Conservation (phyloP, 1,140 invertebrate species). For the Lepidurus packardi region DNA sequence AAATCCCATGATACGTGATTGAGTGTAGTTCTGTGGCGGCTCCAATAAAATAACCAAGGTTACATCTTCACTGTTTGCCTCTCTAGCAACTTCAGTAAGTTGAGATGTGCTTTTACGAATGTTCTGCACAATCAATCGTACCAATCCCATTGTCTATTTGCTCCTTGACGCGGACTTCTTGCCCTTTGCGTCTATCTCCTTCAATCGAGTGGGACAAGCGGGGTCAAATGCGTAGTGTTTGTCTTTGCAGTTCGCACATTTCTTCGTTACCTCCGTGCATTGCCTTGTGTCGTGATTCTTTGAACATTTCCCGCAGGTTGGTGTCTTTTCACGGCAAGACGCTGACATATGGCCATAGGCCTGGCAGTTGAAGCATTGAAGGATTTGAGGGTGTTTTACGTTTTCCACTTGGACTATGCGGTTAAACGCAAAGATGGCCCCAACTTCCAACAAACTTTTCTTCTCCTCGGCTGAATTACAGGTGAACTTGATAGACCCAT, state of each 20-base stretch:
- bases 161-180: neutral
- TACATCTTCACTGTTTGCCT: neutral
- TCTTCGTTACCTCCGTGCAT: neutral
- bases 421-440: too few species aligned
- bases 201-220: neutral
- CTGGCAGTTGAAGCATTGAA: too few species aligned
- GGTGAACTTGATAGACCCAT: too few species aligned
- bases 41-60: neutral
- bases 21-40: neutral
- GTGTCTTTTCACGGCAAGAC: neutral
- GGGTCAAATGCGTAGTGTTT: neutral
- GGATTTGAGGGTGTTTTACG: too few species aligned
- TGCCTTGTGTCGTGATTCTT: constrained; percentile 16
- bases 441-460: too few species aligned
- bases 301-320: constrained; percentile 5
- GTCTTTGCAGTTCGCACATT: constrained; percentile 23
- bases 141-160: neutral
- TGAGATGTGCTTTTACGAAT: constrained; percentile 6
- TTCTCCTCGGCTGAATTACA: too few species aligned
- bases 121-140: neutral
- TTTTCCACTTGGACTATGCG: too few species aligned
- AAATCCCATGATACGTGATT: neutral
- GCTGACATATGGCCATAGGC: too few species aligned
- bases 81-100: neutral
- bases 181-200: neutral